phyloP scores from a whole-genome alignment of 2,113 vertebrate species.

The Calyptomena viridis region DNA sequence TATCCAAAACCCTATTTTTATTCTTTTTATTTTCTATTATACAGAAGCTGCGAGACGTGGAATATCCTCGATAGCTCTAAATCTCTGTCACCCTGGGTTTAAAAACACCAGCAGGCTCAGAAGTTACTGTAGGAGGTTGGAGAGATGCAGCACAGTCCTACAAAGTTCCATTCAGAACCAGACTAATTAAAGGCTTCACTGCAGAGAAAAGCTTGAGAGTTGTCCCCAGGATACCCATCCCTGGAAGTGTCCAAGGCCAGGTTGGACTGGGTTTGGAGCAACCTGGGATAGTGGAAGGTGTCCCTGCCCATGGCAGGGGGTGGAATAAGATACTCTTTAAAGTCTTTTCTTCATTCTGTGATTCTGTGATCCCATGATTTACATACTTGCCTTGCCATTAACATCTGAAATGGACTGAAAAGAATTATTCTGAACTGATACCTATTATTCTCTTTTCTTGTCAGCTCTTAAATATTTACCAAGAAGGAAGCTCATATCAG shows the following conservation, averaged over 20 bases:
- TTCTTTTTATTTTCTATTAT: neutral
- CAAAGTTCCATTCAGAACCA: neutral
- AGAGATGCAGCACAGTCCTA: neutral
- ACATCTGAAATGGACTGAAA: neutral
- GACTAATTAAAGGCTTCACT: neutral
- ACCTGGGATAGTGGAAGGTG: neutral
- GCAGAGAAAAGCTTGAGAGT: neutral
- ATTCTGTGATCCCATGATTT: neutral
- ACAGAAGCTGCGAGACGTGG: neutral
- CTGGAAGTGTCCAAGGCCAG: neutral
- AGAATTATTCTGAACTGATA: neutral
- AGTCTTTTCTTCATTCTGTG: neutral
- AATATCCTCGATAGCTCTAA: neutral
- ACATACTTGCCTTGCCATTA: too few relatives aligned
- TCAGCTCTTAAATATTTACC: neutral
- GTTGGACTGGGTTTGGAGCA: rapidly evolving
- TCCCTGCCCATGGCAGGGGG: neutral
- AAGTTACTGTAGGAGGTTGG: neutral
- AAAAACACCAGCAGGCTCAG: neutral
- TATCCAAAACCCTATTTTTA: neutral
- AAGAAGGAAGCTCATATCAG: neutral
- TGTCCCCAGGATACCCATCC: neutral
- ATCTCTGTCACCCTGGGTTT: neutral
- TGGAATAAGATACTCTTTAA: neutral
- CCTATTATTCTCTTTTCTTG: neutral